phyloP scores from a whole-genome alignment of 2,888 invertebrate species.

The Ectemnius cavifrons region DNA sequence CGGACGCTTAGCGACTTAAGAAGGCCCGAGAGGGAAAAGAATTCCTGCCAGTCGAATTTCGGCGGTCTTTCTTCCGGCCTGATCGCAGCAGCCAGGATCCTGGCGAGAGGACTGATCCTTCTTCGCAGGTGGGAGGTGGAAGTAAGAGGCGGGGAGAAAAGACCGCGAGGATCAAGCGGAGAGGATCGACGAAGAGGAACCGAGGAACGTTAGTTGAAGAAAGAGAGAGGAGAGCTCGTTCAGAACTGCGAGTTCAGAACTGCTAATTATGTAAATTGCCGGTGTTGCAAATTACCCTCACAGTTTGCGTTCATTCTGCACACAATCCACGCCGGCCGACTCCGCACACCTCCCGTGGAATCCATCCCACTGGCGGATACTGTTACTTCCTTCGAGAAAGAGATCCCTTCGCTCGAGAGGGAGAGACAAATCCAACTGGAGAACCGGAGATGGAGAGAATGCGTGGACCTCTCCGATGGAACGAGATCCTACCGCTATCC shows the following conservation, averaged over 20 bases:
- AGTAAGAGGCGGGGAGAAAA: constrained; percentile 24
- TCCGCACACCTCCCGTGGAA: constrained; percentile 72
- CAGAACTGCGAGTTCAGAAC: constrained; percentile 74
- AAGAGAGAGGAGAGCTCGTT: constrained; percentile 55
- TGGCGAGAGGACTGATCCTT: constrained; percentile 12
- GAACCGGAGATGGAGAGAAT: constrained; percentile 21
- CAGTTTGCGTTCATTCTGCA: constrained; percentile 78
- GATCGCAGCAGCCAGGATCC: neutral
- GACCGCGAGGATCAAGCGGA: constrained; percentile 24
- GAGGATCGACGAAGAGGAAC: constrained; percentile 32
- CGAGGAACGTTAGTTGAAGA: constrained; percentile 23
- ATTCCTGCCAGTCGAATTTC: too few species aligned
- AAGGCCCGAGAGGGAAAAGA: constrained; percentile 14
- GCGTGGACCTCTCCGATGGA: constrained; percentile 26
- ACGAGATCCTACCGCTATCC: constrained; percentile 39
- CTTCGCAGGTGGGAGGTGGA: constrained; percentile 43
- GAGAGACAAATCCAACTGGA: neutral
- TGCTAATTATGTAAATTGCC: constrained; percentile 78
- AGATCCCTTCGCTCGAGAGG: constrained; percentile 16
- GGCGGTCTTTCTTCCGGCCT: too few species aligned
- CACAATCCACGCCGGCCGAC: constrained; percentile 73
- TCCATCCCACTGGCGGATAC: constrained; percentile 70
- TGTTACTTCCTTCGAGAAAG: constrained; percentile 68
- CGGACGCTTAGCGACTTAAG: neutral
- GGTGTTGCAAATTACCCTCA: constrained; percentile 78